These are phyloP conservation scores for Colletes collaris DNA, from an alignment of 2,888 invertebrate genomes.

Conservation along the genomic window DNA sequence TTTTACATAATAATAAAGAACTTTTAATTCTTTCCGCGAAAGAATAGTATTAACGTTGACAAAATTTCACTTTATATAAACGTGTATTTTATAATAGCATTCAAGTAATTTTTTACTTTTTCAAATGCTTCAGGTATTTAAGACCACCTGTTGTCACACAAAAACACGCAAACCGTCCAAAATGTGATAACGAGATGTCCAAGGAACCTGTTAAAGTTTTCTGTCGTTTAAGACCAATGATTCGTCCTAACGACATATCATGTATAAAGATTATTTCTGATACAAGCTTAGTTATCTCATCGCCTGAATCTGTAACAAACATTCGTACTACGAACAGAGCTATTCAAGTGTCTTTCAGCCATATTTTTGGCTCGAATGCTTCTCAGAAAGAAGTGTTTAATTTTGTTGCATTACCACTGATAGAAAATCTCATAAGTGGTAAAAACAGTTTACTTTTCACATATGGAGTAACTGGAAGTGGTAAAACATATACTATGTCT, in stretches of 20 bases:
- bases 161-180: slow-evolving; percentile 71
- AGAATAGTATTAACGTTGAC: too few relatives aligned
- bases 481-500: slow-evolving; percentile 98
- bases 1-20: not conserved
- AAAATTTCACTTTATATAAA: too few relatives aligned
- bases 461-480: slow-evolving; percentile 98
- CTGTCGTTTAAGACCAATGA: slow-evolving; percentile 92
- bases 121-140: slow-evolving; percentile 64
- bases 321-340: slow-evolving; percentile 86
- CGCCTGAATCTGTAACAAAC: slow-evolving; percentile 86
- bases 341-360: slow-evolving; percentile 90
- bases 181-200: slow-evolving; percentile 72
- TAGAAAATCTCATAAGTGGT: slow-evolving; percentile 94
- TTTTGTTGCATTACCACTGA: slow-evolving; percentile 92
- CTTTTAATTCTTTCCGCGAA: not conserved
- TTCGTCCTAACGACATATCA: slow-evolving; percentile 87
- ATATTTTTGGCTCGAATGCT: slow-evolving; percentile 92
- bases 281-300: slow-evolving; percentile 87
- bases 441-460: slow-evolving; percentile 97
- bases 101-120: not conserved
- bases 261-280: slow-evolving; percentile 89
- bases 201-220: slow-evolving; percentile 94
- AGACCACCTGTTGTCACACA: slow-evolving; percentile 70
- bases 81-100: too few relatives aligned
- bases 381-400: slow-evolving; percentile 94